These are phyloP conservation scores for Grantiella picta DNA, from an alignment of 2,113 vertebrate genomes.

Conservation along the genomic window DNA sequence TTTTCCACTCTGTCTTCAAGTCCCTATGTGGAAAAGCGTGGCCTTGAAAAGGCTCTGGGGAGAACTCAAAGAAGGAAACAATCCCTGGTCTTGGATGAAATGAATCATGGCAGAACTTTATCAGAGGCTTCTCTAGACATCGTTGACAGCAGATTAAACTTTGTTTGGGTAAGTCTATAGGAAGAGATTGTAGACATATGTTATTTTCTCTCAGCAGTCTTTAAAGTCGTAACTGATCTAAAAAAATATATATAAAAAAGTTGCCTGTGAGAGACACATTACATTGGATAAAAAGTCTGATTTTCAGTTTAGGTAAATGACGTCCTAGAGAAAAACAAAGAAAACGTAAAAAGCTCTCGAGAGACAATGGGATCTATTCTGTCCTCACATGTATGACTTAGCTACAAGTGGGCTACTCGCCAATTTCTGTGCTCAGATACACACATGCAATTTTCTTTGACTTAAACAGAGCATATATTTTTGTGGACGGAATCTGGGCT, in stretches of 20 bases:
- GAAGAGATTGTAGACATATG: not conserved
- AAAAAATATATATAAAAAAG: not conserved
- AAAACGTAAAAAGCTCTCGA: constrained; percentile 18
- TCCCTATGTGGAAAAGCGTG: not conserved
- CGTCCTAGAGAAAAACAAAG: constrained; percentile 7
- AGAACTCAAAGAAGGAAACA: not conserved
- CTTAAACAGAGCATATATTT: not conserved
- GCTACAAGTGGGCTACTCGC: constrained; percentile 6
- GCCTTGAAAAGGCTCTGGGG: not conserved
- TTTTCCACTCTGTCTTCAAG: not conserved
- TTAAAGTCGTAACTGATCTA: not conserved
- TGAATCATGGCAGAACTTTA: not conserved
- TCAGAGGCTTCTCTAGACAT: not conserved
- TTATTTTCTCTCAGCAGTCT: not conserved
- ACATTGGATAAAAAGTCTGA: not conserved
- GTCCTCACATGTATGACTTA: not conserved
- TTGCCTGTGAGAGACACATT: not conserved
- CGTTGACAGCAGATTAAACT: not conserved
- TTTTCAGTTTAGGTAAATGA: not conserved
- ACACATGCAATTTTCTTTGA: constrained; percentile 8
- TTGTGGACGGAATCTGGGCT: not conserved
- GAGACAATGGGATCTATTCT: constrained; percentile 33
- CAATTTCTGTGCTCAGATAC: constrained; percentile 9
- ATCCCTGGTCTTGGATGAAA: not conserved
- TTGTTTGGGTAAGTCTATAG: not conserved